phyloP scores from a whole-genome alignment of 2,113 vertebrate species.

The Notiomystis cincta region DNA sequence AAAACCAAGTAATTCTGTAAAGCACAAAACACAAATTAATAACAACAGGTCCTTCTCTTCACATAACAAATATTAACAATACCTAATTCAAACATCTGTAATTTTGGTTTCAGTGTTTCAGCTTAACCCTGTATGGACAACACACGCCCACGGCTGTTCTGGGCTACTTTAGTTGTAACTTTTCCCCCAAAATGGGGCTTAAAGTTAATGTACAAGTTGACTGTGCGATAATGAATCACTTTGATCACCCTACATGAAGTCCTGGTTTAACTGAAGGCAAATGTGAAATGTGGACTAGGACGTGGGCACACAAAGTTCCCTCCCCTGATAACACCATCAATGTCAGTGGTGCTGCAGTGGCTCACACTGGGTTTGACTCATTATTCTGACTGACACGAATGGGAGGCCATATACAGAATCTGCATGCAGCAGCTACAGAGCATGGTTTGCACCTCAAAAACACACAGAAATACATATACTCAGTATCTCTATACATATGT shows the following conservation, averaged over 20 bases:
- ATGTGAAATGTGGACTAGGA: not conserved
- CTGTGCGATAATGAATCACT: not conserved
- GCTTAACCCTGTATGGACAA: not conserved
- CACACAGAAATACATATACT: not conserved
- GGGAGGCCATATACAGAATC: not conserved
- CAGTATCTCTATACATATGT: rapidly evolving
- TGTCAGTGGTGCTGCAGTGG: not conserved
- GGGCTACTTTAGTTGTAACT: not conserved
- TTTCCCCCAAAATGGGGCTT: not conserved
- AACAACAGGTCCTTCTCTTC: not conserved
- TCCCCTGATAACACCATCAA: rapidly evolving
- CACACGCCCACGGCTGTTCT: not conserved
- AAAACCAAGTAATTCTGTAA: not conserved
- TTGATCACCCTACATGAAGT: not conserved
- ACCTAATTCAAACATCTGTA: not conserved
- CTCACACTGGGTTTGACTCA: not conserved
- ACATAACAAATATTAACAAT: not conserved
- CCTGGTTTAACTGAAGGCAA: not conserved
- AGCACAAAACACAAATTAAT: not conserved
- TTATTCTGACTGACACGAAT: not conserved
- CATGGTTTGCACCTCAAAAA: not conserved
- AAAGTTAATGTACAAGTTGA: not conserved
- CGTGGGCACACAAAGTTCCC: not conserved
- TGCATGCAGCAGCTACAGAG: not conserved
- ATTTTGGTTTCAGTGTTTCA: not conserved